A percentile compares a stretch with the other conserved stretches of the same genome.
Evolutionary conservation across 2,888 invertebrate species (phyloP).

Genomic region (Drosophila longiperda): DNA sequence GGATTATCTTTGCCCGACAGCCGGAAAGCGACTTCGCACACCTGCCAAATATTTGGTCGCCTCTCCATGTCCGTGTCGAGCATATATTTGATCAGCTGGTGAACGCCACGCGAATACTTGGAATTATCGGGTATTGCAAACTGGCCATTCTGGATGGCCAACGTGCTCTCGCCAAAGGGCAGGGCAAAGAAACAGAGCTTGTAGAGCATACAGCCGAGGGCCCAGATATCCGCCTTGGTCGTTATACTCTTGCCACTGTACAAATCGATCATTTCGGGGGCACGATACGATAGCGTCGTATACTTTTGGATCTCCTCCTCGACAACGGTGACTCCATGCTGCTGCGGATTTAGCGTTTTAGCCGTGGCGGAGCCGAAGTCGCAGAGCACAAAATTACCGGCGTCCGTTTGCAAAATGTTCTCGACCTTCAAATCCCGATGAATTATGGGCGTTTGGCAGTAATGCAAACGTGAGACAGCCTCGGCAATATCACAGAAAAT

Average conservation of each 20-base stretch:
- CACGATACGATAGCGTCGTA: constrained; percentile 94
- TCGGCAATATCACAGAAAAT: constrained; percentile 97
- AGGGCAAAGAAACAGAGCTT: constrained; percentile 95
- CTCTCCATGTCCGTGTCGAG: constrained; percentile 92
- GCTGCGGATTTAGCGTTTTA: constrained; percentile 89
- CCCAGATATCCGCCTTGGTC: constrained; percentile 96
- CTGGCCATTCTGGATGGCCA: constrained; percentile 95
- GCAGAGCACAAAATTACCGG: constrained; percentile 93
- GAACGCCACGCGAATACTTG: constrained; percentile 89
- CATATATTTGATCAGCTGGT: constrained; percentile 92
- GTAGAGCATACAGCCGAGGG: constrained; percentile 94
- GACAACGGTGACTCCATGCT: constrained; percentile 89
- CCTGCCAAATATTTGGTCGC: constrained; percentile 95
- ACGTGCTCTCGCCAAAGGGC: constrained; percentile 96
- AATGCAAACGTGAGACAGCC: constrained; percentile 95
- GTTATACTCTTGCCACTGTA: constrained; percentile 93
- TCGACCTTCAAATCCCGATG: constrained; percentile 97
- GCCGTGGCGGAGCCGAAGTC: constrained; percentile 98
- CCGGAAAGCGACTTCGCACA: constrained; percentile 90
- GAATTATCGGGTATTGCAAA: constrained; percentile 94
- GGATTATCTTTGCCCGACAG: constrained; percentile 90
- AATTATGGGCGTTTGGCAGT: constrained; percentile 96
- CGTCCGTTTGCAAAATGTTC: constrained; percentile 93
- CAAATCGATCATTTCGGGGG: constrained; percentile 97
- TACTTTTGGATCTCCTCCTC: constrained; percentile 95